These are phyloP conservation scores for Lucinisca nassula DNA, from an alignment of 2,888 invertebrate genomes.

Conservation along the genomic window DNA sequence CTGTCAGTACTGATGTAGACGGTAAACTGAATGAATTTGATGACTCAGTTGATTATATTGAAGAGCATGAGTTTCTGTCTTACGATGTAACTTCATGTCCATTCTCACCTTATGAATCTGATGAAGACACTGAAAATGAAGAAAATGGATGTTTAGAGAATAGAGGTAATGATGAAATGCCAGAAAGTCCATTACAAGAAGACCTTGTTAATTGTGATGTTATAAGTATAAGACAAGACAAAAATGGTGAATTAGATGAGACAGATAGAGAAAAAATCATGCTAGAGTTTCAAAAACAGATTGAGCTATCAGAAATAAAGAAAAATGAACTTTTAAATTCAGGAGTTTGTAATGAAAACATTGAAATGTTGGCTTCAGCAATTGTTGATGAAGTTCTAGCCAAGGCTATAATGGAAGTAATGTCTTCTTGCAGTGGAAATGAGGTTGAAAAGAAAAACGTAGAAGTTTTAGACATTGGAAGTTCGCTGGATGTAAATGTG, in stretches of 20 bases:
- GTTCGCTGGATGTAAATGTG: not conserved
- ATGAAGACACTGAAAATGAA: not conserved
- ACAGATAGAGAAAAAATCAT: not conserved
- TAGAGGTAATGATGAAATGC: not conserved
- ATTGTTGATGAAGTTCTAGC: constrained; percentile 29
- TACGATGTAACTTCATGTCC: not conserved
- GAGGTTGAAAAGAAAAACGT: not conserved
- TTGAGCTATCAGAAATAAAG: constrained; percentile 3
- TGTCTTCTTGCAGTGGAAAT: not conserved
- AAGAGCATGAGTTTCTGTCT: constrained; percentile 50
- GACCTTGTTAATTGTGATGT: not conserved
- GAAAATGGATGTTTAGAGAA: not conserved
- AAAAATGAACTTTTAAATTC: not conserved
- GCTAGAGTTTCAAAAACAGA: not conserved
- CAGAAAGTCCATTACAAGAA: not conserved
- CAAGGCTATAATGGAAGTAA: constrained; percentile 28
- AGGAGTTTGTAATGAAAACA: not conserved
- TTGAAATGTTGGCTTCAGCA: constrained; percentile 12
- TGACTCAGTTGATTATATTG: constrained; percentile 24
- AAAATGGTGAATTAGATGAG: too few relatives aligned
- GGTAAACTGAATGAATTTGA: constrained; percentile 14
- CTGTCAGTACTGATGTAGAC: not conserved
- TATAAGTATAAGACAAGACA: not conserved
- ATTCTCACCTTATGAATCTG: not conserved
- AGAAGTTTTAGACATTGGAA: not conserved